Percentiles rank a stretch among this genome's conserved stretches.
Conservation (phyloP, 2,888 invertebrate genomes). For the Oscheius sp. region DNA sequence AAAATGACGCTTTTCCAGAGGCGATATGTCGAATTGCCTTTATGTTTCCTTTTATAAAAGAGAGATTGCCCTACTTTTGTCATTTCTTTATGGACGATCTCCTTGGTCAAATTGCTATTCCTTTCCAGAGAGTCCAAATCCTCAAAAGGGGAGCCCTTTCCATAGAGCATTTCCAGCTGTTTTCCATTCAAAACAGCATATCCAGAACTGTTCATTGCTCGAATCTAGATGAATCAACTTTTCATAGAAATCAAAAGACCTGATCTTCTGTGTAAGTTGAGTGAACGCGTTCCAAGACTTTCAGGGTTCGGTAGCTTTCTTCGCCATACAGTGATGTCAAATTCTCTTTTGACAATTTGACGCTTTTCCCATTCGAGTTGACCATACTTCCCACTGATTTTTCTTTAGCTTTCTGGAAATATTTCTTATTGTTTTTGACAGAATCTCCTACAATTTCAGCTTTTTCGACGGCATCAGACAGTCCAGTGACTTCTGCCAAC, state of each 20-base stretch:
- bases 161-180: slow-evolving; percentile 59
- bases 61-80: slow-evolving; percentile 11
- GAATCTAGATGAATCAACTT: slow-evolving; percentile 33
- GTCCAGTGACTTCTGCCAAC: not conserved
- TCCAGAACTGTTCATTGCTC: slow-evolving; percentile 58
- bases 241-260: not conserved
- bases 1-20: not conserved
- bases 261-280: not conserved
- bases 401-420: not conserved
- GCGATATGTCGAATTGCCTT: not conserved
- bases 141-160: slow-evolving; percentile 47
- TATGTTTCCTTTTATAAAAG: not conserved
- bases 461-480: not conserved
- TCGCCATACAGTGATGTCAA: not conserved
- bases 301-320: not conserved
- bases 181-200: slow-evolving; percentile 53
- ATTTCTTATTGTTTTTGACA: too few relatives aligned
- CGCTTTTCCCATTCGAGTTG: not conserved
- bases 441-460: not conserved
- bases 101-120: slow-evolving; percentile 28
- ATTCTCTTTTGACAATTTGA: not conserved
- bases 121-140: slow-evolving; percentile 36
- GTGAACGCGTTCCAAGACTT: not conserved
- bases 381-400: not conserved
- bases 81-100: slow-evolving; percentile 27